Conservation (phyloP, 35 echinoderm and acorn worm genomes). For the Acanthaster planci region DNA sequence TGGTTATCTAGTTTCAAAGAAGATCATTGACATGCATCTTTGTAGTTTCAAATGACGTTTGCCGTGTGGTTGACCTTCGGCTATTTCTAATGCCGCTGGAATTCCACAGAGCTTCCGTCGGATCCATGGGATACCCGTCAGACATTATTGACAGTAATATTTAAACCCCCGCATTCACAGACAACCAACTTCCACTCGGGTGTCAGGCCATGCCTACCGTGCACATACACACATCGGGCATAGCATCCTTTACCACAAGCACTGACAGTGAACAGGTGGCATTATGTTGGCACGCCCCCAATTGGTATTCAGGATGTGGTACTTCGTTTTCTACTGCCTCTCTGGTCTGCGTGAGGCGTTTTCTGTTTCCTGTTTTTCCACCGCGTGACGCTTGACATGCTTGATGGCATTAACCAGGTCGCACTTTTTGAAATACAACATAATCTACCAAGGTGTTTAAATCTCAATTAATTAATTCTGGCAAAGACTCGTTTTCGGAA, state of each 20-base stretch:
- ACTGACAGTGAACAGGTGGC: background rate
- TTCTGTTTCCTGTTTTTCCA: too few species aligned
- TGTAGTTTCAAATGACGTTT: background rate
- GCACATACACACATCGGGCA: background rate
- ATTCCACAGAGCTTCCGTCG: constrained; percentile 3
- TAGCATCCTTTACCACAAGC: background rate
- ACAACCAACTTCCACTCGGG: background rate
- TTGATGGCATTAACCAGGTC: too few species aligned
- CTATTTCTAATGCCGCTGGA: constrained; percentile 4
- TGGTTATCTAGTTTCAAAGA: too few species aligned
- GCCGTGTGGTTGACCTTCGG: background rate
- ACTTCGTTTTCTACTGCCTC: too few species aligned
- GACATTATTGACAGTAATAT: background rate
- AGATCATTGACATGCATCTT: too few species aligned
- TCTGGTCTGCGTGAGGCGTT: too few species aligned
- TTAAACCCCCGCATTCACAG: constrained; percentile 1
- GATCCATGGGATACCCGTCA: constrained; percentile 17
- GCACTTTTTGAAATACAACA: too few species aligned
- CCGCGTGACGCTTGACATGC: too few species aligned
- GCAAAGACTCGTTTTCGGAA: too few species aligned
- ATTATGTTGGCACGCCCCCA: constrained; percentile 8
- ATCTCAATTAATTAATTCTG: too few species aligned
- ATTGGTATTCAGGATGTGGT: background rate
- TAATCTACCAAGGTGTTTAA: too few species aligned
- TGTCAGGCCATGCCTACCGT: background rate